Base-by-base conservation (phyloP, 2,797 vertebrate species). In the Xerus rutilus region DNA sequence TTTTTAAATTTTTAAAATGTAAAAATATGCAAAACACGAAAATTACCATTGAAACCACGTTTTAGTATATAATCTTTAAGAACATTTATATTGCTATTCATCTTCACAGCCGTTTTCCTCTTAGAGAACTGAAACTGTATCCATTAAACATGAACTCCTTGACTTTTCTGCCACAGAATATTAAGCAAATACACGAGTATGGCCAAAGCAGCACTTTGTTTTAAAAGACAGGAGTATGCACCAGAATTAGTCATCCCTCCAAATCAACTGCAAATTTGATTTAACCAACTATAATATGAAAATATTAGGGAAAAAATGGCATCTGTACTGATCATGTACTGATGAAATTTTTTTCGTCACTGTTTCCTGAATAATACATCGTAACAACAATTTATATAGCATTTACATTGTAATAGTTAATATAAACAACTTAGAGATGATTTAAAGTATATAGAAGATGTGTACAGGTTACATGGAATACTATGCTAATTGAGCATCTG, bases 131-230 rank as follows among this genome's bases (percentile, higher is more conserved):
- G 78, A 73, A 72, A 82, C 30, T 62, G 1, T n/a, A 47, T 81
- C 21, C 39, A 35, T 81, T 90, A 59, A 45, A 79, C 64, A 57
- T 25, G 62, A 91, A 62, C 25, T 91, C 10, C 13, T 39, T 39
- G 39, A 94, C 54, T 89, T 89, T 84, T 79, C 25, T 82, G 43
- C 47, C 87, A 94, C 17, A 72, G 62, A 69, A 70, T 87, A 73
- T 90, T 84, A 91, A 91, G 49, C 49, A 77, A 35, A 20, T 86
- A 21, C 70, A 89, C 14, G n/a, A 65, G 7, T 76, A 82, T 49
- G 67, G 30, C 62, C 93, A 89, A 72, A 86, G 64, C 15, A 91
- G 52, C 45, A 76, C 12, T 52, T 52, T 93, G 59, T 62, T 62
- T 90, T 2, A 39, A 65, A 89, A 82, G 23, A 52, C 30, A 59